Evolutionary conservation across 2,113 vertebrate species (phyloP), one percentile per base, ranked within the genome.

Genomic region (Phylloscopus whistleri): DNA sequence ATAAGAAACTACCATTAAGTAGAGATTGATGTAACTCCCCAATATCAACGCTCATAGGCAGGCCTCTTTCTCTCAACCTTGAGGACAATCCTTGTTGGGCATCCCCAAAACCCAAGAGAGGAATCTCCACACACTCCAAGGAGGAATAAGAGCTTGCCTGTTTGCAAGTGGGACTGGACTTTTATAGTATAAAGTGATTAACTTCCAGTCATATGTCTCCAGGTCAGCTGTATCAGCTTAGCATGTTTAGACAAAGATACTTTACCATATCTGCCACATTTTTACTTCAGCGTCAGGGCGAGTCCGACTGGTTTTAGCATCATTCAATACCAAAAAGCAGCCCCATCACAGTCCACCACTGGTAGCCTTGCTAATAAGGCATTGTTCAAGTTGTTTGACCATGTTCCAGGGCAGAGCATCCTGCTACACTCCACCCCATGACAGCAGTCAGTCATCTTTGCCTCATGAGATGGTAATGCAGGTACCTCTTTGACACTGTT

Each of bases 21-120:
- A 89, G n/a, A 60, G 13, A 27, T 16, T 60, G 53, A n/a, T 48
- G 16, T 60, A 68, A 53, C 24, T 75, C 46, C 60, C n/a, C 69
- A 30, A 35, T 52, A 52, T 43, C 28, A 59, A 39, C 1, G 1
- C 17, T 31, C 0, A 0, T 39, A n/a, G 33, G 19, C 23, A 60
- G 62, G 41, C 8, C 11, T 64, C 33, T n/a, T 52, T 60, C 8
- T 73, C 46, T 53, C 28, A 39, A 20, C 24, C 30, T 68, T 0
- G 0, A 75, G 33, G 6, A 76, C 8, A 5, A n/a, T 35, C 16
- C 44, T 37, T 59, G 9, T 3, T 43, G 27, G 14, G 17, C 11
- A 44, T 77, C 31, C 37, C 11, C 44, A 76, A 67, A 86, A 52
- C 37, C 17, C 17, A 18, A 12, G 31, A 26, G 37, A 60, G 8